phyloP scores from a whole-genome alignment of 2,888 invertebrate genomes.

The Nomada ruficornis region DNA sequence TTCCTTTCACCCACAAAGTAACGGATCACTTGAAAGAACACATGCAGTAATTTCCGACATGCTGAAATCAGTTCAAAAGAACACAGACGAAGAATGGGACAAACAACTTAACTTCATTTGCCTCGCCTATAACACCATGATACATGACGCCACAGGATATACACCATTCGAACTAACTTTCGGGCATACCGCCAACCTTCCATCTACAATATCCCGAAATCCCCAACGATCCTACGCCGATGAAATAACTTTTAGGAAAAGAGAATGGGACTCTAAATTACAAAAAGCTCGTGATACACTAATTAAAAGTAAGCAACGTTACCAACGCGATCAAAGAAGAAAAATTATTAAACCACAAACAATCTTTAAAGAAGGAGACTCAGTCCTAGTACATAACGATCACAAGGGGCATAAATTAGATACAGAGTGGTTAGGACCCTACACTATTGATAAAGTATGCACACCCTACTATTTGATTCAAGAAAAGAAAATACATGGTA shows the following conservation, averaged over 20 bases:
- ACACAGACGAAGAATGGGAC: conserved; percentile 6
- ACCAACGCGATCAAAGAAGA: neutral
- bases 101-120: conserved; percentile 1
- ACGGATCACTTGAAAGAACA: conserved; percentile 1
- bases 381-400: conserved; percentile 3
- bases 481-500: conserved; percentile 12
- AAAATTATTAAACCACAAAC: neutral
- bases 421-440: conserved; percentile 7
- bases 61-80: conserved; percentile 5
- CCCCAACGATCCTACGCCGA: neutral
- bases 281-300: neutral
- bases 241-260: neutral
- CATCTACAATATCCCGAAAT: neutral
- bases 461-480: neutral
- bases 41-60: conserved; percentile 13
- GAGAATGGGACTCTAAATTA: neutral
- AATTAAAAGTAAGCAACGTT: neutral
- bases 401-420: neutral
- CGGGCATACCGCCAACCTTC: no score
- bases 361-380: neutral
- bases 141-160: neutral
- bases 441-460: neutral
- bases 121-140: neutral
- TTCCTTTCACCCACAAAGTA: conserved; percentile 12
- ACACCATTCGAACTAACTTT: no score